Conservation (phyloP, 2,888 invertebrate species). For the Cheilosia scutellata region DNA sequence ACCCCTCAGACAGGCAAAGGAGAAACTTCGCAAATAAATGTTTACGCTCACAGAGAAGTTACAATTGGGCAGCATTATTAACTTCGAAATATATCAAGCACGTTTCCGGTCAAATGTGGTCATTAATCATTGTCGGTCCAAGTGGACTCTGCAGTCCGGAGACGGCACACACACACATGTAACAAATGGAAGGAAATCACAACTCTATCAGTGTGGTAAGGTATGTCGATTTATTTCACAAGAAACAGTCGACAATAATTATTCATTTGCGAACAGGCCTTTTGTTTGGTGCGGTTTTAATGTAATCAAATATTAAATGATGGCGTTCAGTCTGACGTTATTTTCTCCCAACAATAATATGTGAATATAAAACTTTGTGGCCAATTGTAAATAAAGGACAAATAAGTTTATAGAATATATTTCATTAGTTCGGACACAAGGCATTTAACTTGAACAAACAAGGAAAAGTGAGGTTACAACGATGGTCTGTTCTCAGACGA, state of each 20-base stretch:
- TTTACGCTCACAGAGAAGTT: not conserved
- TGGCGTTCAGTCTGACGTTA: not conserved
- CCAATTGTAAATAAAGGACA: not conserved
- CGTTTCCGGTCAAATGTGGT: constrained; percentile 2
- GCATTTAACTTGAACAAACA: not conserved
- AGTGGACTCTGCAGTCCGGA: constrained; percentile 1
- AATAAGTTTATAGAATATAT: not conserved
- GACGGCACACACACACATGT: not conserved
- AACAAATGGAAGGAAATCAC: constrained; percentile 26
- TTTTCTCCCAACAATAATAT: not conserved
- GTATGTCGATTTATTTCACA: constrained; percentile 27
- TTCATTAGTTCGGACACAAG: not conserved
- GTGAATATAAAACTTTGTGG: not conserved
- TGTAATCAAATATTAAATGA: constrained; percentile 10
- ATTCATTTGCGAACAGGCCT: constrained; percentile 17
- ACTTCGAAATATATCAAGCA: constrained; percentile 19
- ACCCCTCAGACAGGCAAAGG: not conserved
- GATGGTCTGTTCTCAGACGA: not conserved
- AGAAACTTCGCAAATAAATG: constrained; percentile 4
- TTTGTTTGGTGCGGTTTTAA: not conserved
- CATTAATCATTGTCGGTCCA: constrained; percentile 39
- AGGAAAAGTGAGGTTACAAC: not conserved
- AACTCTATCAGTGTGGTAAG: constrained; percentile 23
- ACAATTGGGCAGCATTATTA: constrained; percentile 4
- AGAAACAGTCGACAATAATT: constrained; percentile 15